Conservation (phyloP, 2,797 vertebrate species). For the Coracias cyanogaster region DNA sequence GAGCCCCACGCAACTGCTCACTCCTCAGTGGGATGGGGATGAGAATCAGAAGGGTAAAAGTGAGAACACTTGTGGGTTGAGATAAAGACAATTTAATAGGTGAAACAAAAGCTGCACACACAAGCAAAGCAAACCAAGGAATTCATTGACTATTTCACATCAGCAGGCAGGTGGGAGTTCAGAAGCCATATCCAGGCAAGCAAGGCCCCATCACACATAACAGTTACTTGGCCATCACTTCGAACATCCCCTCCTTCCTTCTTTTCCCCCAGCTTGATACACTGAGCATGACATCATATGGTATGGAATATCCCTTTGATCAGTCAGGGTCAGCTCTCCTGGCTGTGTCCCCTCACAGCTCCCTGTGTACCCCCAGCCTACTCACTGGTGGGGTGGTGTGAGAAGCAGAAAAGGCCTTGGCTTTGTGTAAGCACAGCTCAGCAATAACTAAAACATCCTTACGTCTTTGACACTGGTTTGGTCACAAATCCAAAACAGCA, state of each 20-base stretch:
- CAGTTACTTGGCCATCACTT: rapidly evolving
- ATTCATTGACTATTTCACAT: rapidly evolving
- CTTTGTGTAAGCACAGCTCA: background rate
- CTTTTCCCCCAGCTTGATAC: background rate
- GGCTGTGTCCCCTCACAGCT: background rate
- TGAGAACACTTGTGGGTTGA: background rate
- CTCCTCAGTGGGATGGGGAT: background rate
- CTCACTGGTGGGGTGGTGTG: background rate
- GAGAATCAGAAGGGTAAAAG: background rate
- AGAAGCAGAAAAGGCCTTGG: background rate
- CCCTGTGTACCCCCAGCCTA: background rate
- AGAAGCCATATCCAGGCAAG: background rate
- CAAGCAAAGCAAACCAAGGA: background rate
- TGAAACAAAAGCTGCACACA: rapidly evolving
- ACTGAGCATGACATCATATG: rapidly evolving
- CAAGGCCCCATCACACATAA: rapidly evolving
- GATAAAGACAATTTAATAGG: background rate
- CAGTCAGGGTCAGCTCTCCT: background rate
- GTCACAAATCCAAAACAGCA: background rate
- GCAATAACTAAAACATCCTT: background rate
- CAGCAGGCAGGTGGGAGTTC: background rate
- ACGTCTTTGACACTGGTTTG: background rate
- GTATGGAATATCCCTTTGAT: background rate
- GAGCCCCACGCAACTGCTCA: background rate
- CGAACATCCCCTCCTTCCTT: rapidly evolving